These are phyloP conservation scores for Streptopelia turtur DNA, from an alignment of 2,797 vertebrate genomes.

Conservation along the genomic window DNA sequence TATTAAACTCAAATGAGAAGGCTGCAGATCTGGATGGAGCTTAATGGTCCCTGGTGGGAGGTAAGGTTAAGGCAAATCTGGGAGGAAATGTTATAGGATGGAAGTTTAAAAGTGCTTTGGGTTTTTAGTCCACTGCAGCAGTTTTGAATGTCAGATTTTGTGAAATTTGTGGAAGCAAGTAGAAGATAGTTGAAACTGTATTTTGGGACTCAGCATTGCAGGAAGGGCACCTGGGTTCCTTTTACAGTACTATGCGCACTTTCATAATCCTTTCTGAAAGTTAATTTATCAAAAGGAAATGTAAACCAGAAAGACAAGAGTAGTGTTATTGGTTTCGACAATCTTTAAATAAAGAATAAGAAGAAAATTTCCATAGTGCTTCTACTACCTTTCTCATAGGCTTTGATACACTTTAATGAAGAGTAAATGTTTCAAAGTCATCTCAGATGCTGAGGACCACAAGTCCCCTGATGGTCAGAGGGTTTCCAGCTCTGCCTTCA, in stretches of 20 bases:
- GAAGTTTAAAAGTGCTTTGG: background rate
- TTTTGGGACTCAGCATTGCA: background rate
- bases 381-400: background rate
- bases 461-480: background rate
- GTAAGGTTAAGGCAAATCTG: background rate
- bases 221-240: background rate
- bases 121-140: background rate
- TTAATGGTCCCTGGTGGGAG: background rate
- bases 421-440: background rate
- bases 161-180: background rate
- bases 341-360: background rate
- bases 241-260: background rate
- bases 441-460: background rate
- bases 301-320: background rate
- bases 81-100: background rate
- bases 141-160: background rate
- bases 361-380: background rate
- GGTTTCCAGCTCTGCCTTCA: background rate
- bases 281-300: background rate
- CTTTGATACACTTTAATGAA: background rate
- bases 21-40: background rate
- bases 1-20: background rate
- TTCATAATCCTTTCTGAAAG: background rate
- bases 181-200: background rate
- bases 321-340: background rate